Evolutionary conservation across 2,888 invertebrate species (phyloP), one percentile per base, ranked within the genome.

Genomic region (Agrochola circellaris): DNA sequence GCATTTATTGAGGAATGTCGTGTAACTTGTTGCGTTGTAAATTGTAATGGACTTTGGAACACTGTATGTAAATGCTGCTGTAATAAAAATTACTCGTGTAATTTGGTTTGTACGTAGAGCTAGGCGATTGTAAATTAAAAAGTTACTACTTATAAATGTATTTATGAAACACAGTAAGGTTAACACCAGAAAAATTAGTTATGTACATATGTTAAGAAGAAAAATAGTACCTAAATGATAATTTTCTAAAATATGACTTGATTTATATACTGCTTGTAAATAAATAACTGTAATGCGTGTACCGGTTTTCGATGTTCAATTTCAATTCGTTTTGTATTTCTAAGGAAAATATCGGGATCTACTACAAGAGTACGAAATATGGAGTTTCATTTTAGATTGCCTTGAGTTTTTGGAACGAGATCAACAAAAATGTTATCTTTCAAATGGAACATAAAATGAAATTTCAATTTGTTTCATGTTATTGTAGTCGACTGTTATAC

Each of bases 101-200:
- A 92, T 94, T 94, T 94, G 92, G 90, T 92, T 95, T 93, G 89
- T 85, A 88, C 81, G 94, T 96, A 96, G 95, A 91, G 82, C 91
- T 96, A 96, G 95, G 93, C 85, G 91, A 95, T 93, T 96, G 96
- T 96, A 96, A 94, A 96, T 95, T 94, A 90, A 93, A 92, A 93
- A 92, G 93, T 93, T 94, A 94, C 93, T 91, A 91, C 92, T 93
- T 95, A 93, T 94, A 94, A 95, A 94, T 95, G 94, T 96, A 96
- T 96, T 96, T 96, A 96, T 95, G 93, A 94, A 94, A 93, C 95
- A 95, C 96, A 96, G 96, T 96, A 96, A 96, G 96, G 92, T 95
- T 94, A 96, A 96, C 96, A 96, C 96, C 96, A 96, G 95, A 95
- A 94, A 89, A 93, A 88, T 92, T 96, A 96, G 96, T 90, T 90